Evolutionary conservation across 2,113 vertebrate species (phyloP), one percentile per base, ranked within the genome.

Genomic region (Rhodinocichla rosea): DNA sequence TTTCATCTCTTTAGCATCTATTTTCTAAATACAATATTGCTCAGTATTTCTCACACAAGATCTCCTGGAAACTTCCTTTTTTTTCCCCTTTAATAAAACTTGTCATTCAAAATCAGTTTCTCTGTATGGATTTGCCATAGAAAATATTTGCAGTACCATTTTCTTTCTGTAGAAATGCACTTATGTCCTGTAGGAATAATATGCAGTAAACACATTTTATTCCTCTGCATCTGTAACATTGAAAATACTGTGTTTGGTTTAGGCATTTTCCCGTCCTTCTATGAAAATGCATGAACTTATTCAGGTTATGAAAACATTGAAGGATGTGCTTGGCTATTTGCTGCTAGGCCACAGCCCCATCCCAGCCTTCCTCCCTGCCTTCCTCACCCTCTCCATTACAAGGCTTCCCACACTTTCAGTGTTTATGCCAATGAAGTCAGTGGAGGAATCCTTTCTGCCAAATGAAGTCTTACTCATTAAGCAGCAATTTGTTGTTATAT

Each of bases 381-480:
- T 69, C 71, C 42, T 90, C 19, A 57, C 15, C 18, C 15, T 82
- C 32, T 75, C 40, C 22, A 33, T 71, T 88, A 30, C 27, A 75
- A 63, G n/a, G 22, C 50, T 91, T 74, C 90, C 55, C 32, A 93
- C 70, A 60, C 60, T 64, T 78, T 56, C 16, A 45, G 8, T 45
- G 22, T 63, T 81, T 82, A 67, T 77, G 52, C 32, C 39, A 26
- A 1, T 56, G 49, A 85, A 77, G 82, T n/a, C 0, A 0, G 37
- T 28, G 50, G n/a, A 90, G 52, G 45, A 85, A 73, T 74, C 56
- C 52, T 83, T 82, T 91, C 84, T 92, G 45, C 49, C 10, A 39
- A 65, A 80, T 64, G 10, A 83, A 90, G 21, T 14, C 81, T 95
- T 91, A 89, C 42, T 84, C 91, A 84, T 84, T 78, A 89, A 78